A percentile compares a stretch with the other conserved stretches of the same genome.
These are phyloP conservation scores for Azemiops feae DNA, from an alignment of 2,113 vertebrate genomes.

Conservation along the genomic window DNA sequence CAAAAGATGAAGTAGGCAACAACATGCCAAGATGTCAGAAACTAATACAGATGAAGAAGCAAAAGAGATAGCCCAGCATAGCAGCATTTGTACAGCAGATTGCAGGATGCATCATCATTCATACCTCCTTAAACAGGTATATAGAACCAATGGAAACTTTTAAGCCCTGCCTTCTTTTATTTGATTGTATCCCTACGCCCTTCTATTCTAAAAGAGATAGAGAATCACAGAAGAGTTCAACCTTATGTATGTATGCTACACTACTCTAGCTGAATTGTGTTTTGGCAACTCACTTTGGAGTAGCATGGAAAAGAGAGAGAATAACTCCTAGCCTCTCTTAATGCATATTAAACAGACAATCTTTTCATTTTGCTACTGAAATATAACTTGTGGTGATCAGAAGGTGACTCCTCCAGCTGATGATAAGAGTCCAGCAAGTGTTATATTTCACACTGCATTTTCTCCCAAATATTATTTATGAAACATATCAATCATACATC, in stretches of 20 bases:
- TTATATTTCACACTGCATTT: background rate
- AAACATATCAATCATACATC: background rate
- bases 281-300: background rate
- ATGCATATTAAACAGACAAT: background rate
- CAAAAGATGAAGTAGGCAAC: slow-evolving; percentile 14
- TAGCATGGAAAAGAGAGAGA: background rate
- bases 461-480: background rate
- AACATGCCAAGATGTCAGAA: background rate
- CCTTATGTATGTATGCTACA: background rate
- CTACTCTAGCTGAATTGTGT: background rate
- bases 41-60: slow-evolving; percentile 40
- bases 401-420: background rate
- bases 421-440: background rate
- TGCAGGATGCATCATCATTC: background rate
- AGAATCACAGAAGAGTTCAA: background rate
- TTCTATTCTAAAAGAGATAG: rapidly evolving
- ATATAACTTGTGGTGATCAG: background rate
- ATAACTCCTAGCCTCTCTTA: background rate
- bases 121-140: background rate
- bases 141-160: rapidly evolving
- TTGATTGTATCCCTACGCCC: too few relatives aligned
- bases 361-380: background rate
- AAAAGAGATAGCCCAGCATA: slow-evolving; percentile 18
- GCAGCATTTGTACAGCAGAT: background rate
- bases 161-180: background rate